Base-by-base conservation (phyloP, 2,113 vertebrate species). In the Blennius ocellaris region DNA sequence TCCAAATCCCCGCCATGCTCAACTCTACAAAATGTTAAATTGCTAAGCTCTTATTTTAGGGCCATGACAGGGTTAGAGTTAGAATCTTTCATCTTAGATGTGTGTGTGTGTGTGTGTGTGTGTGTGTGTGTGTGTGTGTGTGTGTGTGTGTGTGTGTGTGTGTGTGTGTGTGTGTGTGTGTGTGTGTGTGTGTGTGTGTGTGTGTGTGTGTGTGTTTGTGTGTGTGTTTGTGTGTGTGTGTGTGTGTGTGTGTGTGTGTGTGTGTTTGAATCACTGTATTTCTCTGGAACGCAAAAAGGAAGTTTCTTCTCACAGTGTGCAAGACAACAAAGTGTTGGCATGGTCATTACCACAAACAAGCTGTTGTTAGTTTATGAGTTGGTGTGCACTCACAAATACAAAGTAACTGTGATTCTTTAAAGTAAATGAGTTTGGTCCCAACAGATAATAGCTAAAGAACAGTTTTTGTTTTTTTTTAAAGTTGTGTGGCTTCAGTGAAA, bases 311-410 rank as follows among this genome's bases (percentile, higher is more conserved):
- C 77, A 79, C 70, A 81, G 41, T 63, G 56, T 12, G 50, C 12
- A 79, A 66, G 43, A 73, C 73, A 72, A 73, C 70, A 84, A 38
- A 50, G 65, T 75, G 60, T 67, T 75, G 6, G 16, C 67, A 66
- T 36, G 1, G 80, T 86, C 75, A 90, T 87, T 85, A 87, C 30
- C 41, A 68, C 49, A 72, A 79, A 84, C 43, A 81, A 73, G 64
- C 74, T 82, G 80, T 61, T 74, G 73, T 72, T 82, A 50, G 70
- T 76, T 73, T 78, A 72, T 66, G 76, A 75, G 59, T 8, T 59
- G 67, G 54, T 55, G 55, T 41, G 6, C 45, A 53, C 12, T 21
- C 39, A 76, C 41, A 7, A n/a, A 43, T 14, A 51, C 5, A 39
- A 0, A 36, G 38, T 57, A 14, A 39, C 17, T 50, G 16, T 75